phyloP scores from a whole-genome alignment of 2,888 invertebrate genomes.

The Amaurobius ferox region DNA sequence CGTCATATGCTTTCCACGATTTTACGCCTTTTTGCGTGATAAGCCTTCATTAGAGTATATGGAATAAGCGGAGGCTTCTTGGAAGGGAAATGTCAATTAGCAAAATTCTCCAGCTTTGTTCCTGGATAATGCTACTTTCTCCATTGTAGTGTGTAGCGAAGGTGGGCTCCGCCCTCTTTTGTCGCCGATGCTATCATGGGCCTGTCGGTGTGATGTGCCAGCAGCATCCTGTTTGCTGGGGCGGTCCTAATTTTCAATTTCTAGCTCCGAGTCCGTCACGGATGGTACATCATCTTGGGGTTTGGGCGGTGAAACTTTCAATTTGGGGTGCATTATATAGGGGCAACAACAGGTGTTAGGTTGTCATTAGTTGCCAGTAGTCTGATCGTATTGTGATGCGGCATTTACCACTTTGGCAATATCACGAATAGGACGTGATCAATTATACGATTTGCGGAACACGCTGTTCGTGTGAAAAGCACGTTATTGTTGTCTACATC shows the following conservation, averaged over 20 bases:
- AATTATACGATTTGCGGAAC: not conserved
- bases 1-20: not conserved
- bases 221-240: conserved; percentile 30
- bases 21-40: conserved; percentile 38
- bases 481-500: not conserved
- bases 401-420: conserved; percentile 8
- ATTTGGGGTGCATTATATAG: conserved; percentile 23
- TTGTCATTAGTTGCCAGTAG: conserved; percentile 25
- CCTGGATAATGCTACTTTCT: conserved; percentile 28
- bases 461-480: conserved; percentile 7
- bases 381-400: conserved; percentile 6
- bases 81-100: conserved; percentile 43
- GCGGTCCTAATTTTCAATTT: conserved; percentile 46
- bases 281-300: conserved; percentile 23
- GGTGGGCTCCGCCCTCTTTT: conserved; percentile 39
- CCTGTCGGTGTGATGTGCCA: conserved; percentile 23
- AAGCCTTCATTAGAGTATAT: conserved; percentile 21
- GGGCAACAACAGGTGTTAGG: conserved; percentile 9
- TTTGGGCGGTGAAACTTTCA: not conserved
- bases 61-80: conserved; percentile 6
- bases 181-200: conserved; percentile 37
- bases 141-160: conserved; percentile 24
- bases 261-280: conserved; percentile 52
- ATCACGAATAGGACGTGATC: conserved; percentile 7
- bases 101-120: conserved; percentile 44